Evolutionary conservation across 2,888 invertebrate genomes (phyloP), one percentile per base, ranked within the genome.

Genomic region (Caenorhabditis sulstoni): DNA sequence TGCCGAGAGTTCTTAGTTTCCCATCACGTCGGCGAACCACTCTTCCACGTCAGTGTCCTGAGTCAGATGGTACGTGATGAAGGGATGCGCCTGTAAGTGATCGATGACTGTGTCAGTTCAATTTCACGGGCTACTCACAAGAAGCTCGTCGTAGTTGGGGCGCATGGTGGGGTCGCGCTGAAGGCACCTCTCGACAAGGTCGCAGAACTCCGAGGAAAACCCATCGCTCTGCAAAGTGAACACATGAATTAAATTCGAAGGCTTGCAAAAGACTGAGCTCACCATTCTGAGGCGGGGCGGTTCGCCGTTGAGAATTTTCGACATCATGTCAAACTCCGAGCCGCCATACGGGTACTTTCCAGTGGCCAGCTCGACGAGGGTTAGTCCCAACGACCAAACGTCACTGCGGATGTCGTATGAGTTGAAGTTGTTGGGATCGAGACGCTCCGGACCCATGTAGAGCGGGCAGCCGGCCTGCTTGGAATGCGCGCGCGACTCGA

Each of bases 371-470:
- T 99, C 99, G 62, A 99, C 92, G 90, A 92, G 84, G 3, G 89
- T 88, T 8, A 89, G 97, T 86, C 99, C 99, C 85, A 99, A 93
- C 85, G 97, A 97, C 99, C 99, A 99, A 61, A 99, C 98, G 92
- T 99, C 99, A 20, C 99, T 98, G 87, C 99, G 93, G 90, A 99
- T 96, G 92, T 99, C 99, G 91, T 99, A 99, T n/a, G 77, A 57
- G 29, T 50, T 20, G n/a, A 41, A 14, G 47, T 79, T 75, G 44
- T 53, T 59, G 1, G 83, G 82, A 41, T 80, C 65, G 14, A 86
- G 64, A 9, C 86, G 53, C 50, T 86, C 86, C 3, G 86, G 97
- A 87, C 97, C 97, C 96, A 98, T 96, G 90, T 98, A 99, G 1
- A 97, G 97, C 14, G 97, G 97, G 92, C 98, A 98, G 50, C 98